Conservation (phyloP, 2,113 vertebrate genomes). For the Fulmarus glacialis region DNA sequence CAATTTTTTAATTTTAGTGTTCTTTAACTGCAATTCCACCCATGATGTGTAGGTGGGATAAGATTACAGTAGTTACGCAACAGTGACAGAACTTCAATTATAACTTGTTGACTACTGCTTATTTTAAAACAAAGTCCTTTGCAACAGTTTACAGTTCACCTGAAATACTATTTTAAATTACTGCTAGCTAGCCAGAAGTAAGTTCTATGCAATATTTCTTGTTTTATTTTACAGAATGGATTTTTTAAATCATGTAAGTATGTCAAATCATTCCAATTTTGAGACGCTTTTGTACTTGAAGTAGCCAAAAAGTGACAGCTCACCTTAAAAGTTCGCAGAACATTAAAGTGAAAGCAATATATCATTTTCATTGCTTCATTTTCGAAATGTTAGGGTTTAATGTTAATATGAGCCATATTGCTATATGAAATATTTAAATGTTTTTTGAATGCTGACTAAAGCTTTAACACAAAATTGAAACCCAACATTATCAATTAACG, state of each 20-base stretch:
- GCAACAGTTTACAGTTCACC: conserved; percentile 4
- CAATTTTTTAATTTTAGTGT: conserved; percentile 57
- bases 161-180: not conserved
- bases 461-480: not conserved
- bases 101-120: conserved; percentile 39
- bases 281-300: not conserved
- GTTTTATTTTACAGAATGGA: not conserved
- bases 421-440: not conserved
- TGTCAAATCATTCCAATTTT: not conserved
- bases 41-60: conserved; percentile 48
- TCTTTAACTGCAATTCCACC: conserved; percentile 48
- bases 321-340: not conserved
- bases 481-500: not conserved
- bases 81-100: conserved; percentile 56
- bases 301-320: not conserved
- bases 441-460: not conserved
- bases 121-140: conserved; percentile 17
- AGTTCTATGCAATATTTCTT: not conserved
- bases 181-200: not conserved
- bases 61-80: conserved; percentile 48
- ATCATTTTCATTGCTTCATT: not conserved
- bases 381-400: not conserved
- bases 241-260: not conserved
- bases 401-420: not conserved
- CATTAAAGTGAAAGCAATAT: not conserved